Evolutionary conservation across 2,797 vertebrate species (phyloP).

Genomic region (Onychomys arenicola): DNA sequence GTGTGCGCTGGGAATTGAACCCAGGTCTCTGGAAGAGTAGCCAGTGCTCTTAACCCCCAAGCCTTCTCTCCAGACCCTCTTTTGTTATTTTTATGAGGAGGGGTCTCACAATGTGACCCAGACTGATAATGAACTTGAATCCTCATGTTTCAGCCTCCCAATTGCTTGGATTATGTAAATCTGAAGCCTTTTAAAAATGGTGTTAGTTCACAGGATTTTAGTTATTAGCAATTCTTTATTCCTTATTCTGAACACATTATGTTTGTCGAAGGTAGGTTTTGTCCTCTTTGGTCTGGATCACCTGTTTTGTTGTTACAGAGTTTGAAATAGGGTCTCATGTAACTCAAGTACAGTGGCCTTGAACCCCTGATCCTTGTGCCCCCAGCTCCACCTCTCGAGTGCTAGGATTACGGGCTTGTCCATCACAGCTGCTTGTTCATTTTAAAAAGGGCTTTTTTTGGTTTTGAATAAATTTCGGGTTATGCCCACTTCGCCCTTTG

Average conservation of each 20-base stretch:
- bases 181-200: background rate
- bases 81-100: background rate
- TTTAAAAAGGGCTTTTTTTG: background rate
- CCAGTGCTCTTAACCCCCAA: background rate
- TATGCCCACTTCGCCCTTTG: conserved; percentile 1
- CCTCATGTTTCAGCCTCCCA: background rate
- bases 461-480: background rate
- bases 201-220: background rate
- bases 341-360: background rate
- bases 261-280: conserved; percentile 43
- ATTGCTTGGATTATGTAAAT: background rate
- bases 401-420: background rate
- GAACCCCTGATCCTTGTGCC: background rate
- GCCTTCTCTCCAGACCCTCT: background rate
- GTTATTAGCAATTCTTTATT: conserved; percentile 30
- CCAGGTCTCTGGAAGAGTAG: background rate
- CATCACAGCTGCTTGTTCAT: background rate
- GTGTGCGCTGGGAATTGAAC: background rate
- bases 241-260: background rate
- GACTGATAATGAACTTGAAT: background rate
- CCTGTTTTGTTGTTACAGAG: background rate
- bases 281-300: background rate
- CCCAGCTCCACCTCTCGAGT: background rate
- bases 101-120: background rate
- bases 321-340: background rate